Evolutionary conservation across 2,797 vertebrate species (phyloP), one percentile per base, ranked within the genome.

Genomic region (Vireo griseus): DNA sequence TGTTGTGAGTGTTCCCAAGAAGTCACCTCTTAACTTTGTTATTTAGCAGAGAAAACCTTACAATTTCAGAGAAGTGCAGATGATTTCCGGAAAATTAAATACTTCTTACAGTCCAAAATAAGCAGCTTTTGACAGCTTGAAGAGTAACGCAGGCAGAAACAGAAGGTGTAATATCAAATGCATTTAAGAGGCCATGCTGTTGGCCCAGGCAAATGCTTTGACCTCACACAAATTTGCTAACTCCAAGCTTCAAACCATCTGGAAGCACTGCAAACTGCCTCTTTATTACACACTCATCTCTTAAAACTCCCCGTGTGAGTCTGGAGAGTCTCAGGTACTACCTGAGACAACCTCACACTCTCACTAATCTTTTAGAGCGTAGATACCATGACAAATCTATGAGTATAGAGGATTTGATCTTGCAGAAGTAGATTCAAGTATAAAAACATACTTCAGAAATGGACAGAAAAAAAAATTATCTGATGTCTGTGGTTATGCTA

Each of bases 1-100:
- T 8, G 2, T 13, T 18, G 5, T 3, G 14, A 18, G 12, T 21
- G 0, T 5, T 59, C 37, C 37, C 4, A 8, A 26, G 47, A 35
- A 55, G 29, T 18, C 5, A 9, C 15, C 13, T 35, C 35, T 37
- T 45, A 37, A 42, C 22, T 29, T 54, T 3, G 0, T n/a, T 33
- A 31, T 3, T 19, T 9, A 44, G 28, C 13, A n/a, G 31, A 55
- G 22, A 20, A 45, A 81, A 62, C 9, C 5, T 5, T 50, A 51
- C 9, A 2, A 3, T 37, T 63, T 48, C 9, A 31, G 31, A 35
- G 48, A 59, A 29, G 5, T 1, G 9, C 5, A n/a, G 20, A 10
- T 28, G n/a, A 69, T 37, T 71, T 29, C 25, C 28, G 25, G 26
- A 37, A 37, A 75, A 84, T 35, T 1, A 48, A 66, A 3, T 25